Percentiles rank a stretch among this genome's conserved stretches.
These are phyloP conservation scores for Siderastrea siderea DNA, from an alignment of 92 coral and sea anemone genomes.

Conservation along the genomic window DNA sequence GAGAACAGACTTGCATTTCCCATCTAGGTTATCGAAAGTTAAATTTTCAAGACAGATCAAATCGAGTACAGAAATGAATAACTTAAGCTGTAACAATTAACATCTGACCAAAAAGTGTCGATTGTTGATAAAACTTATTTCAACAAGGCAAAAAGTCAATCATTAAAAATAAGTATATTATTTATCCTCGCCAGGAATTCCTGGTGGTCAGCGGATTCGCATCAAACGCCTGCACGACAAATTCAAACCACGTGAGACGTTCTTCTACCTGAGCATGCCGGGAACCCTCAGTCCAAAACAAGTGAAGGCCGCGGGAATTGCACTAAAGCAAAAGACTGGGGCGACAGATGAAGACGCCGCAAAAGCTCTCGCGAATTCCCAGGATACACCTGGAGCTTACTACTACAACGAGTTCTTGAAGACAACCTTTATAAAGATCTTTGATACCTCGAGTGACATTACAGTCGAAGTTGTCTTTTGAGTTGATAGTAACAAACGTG, in stretches of 20 bases:
- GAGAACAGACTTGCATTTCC: too few relatives aligned
- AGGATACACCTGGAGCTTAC: conserved; percentile 50
- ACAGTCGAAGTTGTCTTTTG: conserved; percentile 63
- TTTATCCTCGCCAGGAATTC: conserved; percentile 40
- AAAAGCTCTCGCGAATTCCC: conserved; percentile 37
- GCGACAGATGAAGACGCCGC: conserved; percentile 54
- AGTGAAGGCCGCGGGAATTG: conserved; percentile 51
- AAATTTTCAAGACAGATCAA: too few relatives aligned
- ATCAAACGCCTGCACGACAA: conserved; percentile 81
- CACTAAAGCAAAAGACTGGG: conserved; percentile 46
- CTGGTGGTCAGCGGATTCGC: conserved; percentile 66
- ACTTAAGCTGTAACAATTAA: too few relatives aligned
- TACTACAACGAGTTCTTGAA: conserved; percentile 71
- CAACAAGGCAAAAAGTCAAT: background rate
- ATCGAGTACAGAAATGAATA: too few relatives aligned
- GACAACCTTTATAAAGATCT: conserved; percentile 73
- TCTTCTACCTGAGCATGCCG: conserved; percentile 73
- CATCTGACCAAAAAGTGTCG: too few relatives aligned
- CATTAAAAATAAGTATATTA: background rate
- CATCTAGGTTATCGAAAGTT: too few relatives aligned
- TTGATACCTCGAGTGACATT: conserved; percentile 56
- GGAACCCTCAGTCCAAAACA: conserved; percentile 61
- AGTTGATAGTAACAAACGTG: background rate
- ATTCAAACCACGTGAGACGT: conserved; percentile 69
- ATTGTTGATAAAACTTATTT: too few relatives aligned